Conservation (phyloP, 2,888 invertebrate species). For the Kryphioiulus occultus region DNA sequence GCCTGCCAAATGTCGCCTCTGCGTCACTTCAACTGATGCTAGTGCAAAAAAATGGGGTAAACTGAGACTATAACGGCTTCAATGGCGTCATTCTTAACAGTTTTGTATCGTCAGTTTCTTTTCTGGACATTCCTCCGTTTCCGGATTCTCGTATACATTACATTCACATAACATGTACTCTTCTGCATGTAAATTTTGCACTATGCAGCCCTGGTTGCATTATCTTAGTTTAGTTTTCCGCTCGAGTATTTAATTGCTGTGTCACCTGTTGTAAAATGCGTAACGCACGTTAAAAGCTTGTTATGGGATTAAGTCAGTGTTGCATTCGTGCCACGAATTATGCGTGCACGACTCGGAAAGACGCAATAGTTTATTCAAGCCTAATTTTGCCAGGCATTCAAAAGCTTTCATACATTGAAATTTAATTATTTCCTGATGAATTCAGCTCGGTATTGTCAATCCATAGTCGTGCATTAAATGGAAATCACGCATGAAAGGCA, state of each 20-base stretch:
- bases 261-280: neutral
- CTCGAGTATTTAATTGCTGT: neutral
- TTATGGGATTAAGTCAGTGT: neutral
- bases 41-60: neutral
- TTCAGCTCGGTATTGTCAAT: neutral
- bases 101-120: neutral
- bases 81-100: neutral
- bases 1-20: neutral
- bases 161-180: neutral
- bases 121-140: neutral
- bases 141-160: neutral
- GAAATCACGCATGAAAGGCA: constrained; percentile 2
- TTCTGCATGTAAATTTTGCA: neutral
- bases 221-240: neutral
- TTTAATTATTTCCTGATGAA: neutral
- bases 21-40: no score
- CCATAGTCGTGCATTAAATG: neutral
- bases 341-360: neutral
- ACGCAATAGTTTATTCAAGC: neutral
- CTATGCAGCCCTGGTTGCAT: neutral
- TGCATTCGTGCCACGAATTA: neutral
- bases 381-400: constrained; percentile 1
- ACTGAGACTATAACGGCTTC: neutral
- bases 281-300: neutral
- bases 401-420: neutral